Evolutionary conservation across 1,140 invertebrate species (phyloP).

Genomic region (Hypothenemus hampei): DNA sequence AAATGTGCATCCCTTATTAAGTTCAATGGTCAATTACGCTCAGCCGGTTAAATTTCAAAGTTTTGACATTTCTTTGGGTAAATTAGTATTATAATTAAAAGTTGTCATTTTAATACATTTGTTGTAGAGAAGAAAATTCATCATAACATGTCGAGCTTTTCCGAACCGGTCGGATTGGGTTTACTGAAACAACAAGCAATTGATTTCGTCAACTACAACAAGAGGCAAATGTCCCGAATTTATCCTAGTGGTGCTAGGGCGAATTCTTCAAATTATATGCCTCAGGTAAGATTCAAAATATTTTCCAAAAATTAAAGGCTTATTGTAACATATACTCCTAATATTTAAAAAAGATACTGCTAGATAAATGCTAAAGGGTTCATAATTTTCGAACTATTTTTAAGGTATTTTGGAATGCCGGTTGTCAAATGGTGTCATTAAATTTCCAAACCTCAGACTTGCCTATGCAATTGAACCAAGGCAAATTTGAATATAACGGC

Average conservation of each 20-base stretch:
- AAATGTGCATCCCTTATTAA: conserved; percentile 97
- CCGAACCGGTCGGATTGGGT: conserved; percentile 91
- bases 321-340: no score
- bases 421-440: conserved; percentile 97
- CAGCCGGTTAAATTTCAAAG: conserved; percentile 98
- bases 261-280: conserved; percentile 99
- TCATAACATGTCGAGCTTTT: conserved; percentile 97
- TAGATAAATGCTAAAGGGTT: no score
- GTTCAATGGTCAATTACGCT: conserved; percentile 98
- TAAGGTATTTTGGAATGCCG: conserved; percentile 87
- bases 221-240: conserved; percentile 96
- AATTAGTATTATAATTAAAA: neutral
- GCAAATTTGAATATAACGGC: conserved; percentile 99
- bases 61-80: conserved; percentile 96
- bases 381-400: conserved; percentile 8
- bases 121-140: conserved; percentile 84
- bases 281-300: conserved; percentile 69
- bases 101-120: neutral
- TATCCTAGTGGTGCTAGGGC: conserved; percentile 98
- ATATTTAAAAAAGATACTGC: no score
- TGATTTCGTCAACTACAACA: conserved; percentile 99
- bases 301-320: no score
- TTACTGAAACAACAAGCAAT: conserved; percentile 94
- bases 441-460: conserved; percentile 99
- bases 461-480: conserved; percentile 99